Evolutionary conservation across 2,113 vertebrate species (phyloP), one percentile per base, ranked within the genome.

Genomic region (Pipra filicauda): DNA sequence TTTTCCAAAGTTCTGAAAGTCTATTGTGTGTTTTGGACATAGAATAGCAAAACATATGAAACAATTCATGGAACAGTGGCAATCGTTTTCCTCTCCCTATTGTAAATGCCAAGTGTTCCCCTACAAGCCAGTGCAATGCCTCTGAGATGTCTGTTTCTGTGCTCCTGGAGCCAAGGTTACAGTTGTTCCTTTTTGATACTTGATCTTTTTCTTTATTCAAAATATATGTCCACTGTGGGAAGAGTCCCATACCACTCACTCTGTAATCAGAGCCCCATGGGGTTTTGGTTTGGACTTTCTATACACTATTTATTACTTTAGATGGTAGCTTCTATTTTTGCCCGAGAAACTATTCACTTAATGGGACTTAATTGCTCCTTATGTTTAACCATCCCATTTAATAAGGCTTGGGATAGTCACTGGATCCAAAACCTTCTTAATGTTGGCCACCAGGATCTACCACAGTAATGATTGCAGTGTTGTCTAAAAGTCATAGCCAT

Each of bases 311-410:
- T 93, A 80, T 90, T 95, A 43, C 64, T 88, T 67, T 81, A 69
- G 52, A 86, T 84, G 31, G 57, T 57, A 86, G 72, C 49, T 92
- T 92, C 93, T 95, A 67, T 91, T 97, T 94, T 80, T 92, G 80
- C 61, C 22, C 75, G 20, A 72, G 57, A 92, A 78, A 31, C 72
- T 84, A 12, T 41, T 92, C 62, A 49, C 85, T 85, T 72, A 74
- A 84, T 92, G 44, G 28, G n/a, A 75, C 79, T 91, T 95, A 95
- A 93, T 88, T 90, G 39, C 35, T 90, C 72, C 57, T 86, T 90
- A 30, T 77, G 57, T 67, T 95, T 95, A 94, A 52, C 88, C n/a
- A 39, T 72, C 61, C 54, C 43, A 79, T 94, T 93, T 92, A 90
- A 52, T 86, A 80, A 88, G 43, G 18, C n/a, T 71, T 78, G 64